phyloP scores from a whole-genome alignment of 2,113 vertebrate genomes.

The Dolichallabes microphthalmus region DNA sequence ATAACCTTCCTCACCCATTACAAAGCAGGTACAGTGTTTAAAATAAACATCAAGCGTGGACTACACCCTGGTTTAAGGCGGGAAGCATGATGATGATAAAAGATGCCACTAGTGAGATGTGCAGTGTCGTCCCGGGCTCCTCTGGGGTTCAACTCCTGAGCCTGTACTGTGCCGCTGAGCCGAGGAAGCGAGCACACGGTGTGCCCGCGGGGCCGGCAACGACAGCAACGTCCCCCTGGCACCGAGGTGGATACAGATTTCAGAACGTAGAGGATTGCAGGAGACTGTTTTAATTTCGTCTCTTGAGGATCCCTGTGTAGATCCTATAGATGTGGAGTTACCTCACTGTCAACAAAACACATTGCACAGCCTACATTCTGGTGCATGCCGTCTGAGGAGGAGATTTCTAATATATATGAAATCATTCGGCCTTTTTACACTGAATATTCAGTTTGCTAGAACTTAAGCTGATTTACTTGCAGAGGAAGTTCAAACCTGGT shows the following conservation, averaged over 20 bases:
- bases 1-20: too few species aligned
- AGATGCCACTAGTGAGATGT: constrained; percentile 39
- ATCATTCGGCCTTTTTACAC: neutral
- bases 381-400: neutral
- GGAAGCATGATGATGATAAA: neutral
- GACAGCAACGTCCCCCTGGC: constrained; percentile 44
- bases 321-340: constrained; percentile 47
- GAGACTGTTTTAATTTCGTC: constrained; percentile 49
- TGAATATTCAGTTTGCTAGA: neutral
- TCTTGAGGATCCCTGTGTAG: constrained; percentile 43
- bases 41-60: neutral
- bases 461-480: neutral
- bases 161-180: constrained; percentile 53
- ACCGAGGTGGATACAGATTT: constrained; percentile 52
- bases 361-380: constrained; percentile 1
- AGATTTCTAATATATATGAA: neutral
- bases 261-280: constrained; percentile 44
- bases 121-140: constrained; percentile 29
- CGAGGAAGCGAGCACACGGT: constrained; percentile 56
- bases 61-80: neutral
- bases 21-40: neutral
- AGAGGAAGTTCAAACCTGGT: neutral
- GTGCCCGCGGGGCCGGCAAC: constrained; percentile 57
- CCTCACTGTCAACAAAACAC: constrained; percentile 22
- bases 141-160: constrained; percentile 33